These are phyloP conservation scores for Dryobota labecula DNA, from an alignment of 2,888 invertebrate genomes.

Conservation along the genomic window DNA sequence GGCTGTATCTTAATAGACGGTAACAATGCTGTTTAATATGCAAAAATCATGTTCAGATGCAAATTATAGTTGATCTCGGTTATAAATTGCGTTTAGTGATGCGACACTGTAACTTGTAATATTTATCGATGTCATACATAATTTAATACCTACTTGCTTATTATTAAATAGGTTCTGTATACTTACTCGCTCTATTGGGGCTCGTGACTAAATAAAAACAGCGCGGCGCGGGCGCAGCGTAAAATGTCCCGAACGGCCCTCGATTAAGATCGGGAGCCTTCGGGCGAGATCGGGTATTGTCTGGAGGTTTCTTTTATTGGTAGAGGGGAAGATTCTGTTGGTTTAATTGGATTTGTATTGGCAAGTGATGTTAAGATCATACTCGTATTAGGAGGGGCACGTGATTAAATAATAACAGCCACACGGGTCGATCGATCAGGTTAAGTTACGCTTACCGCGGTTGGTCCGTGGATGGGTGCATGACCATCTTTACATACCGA, in stretches of 20 bases:
- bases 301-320: constrained; percentile 40
- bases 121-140: no score
- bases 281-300: constrained; percentile 56
- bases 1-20: constrained; percentile 25
- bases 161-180: no score
- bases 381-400: no score
- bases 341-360: constrained; percentile 32
- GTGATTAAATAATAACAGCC: no score
- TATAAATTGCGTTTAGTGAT: constrained; percentile 17
- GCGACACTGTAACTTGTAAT: background rate
- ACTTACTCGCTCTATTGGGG: no score
- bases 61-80: constrained; percentile 22
- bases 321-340: constrained; percentile 27
- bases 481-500: no score
- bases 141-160: no score
- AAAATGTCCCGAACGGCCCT: constrained; percentile 61
- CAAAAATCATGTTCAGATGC: constrained; percentile 29
- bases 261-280: constrained; percentile 69
- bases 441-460: no score
- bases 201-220: no score
- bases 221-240: constrained; percentile 58
- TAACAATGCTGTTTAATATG: constrained; percentile 34
- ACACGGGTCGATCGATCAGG: no score
- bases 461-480: no score
- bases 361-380: background rate